Conservation (phyloP, 1,140 invertebrate species). For the Cherax destructor region DNA sequence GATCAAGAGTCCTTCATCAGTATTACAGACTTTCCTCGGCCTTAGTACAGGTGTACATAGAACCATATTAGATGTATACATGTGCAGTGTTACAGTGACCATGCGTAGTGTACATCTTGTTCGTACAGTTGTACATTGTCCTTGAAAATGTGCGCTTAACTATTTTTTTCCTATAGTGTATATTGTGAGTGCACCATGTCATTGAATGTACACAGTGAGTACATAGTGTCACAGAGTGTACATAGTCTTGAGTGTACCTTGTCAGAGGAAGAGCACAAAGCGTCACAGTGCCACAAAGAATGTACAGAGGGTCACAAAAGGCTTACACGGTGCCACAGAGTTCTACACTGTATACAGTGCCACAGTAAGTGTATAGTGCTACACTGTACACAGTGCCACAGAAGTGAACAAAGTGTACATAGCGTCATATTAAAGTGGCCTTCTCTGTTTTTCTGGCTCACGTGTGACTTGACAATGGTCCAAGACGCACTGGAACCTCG, state of each 20-base stretch:
- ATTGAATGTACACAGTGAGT: neutral
- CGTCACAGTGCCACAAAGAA: neutral
- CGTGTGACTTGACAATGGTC: too few species aligned
- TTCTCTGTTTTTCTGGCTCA: too few species aligned
- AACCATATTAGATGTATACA: neutral
- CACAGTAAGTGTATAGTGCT: neutral
- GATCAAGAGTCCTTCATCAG: too few species aligned
- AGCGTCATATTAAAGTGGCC: neutral
- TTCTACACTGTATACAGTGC: neutral
- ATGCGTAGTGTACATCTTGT: neutral
- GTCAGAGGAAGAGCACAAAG: neutral
- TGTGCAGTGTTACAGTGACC: neutral
- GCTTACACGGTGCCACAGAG: too few species aligned
- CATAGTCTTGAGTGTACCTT: too few species aligned
- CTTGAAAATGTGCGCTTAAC: neutral
- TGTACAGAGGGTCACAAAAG: neutral
- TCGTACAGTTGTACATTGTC: neutral
- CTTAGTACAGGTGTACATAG: too few species aligned
- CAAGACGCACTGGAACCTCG: too few species aligned
- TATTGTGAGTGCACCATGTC: neutral
- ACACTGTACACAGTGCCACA: neutral
- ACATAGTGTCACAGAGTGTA: too few species aligned
- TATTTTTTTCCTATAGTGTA: neutral
- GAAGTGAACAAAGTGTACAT: neutral
- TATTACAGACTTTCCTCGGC: too few species aligned